Evolutionary conservation across 23 tunicate species (phyloP), one percentile per base, ranked within the genome.

Genomic region (Halocynthia roretzi): DNA sequence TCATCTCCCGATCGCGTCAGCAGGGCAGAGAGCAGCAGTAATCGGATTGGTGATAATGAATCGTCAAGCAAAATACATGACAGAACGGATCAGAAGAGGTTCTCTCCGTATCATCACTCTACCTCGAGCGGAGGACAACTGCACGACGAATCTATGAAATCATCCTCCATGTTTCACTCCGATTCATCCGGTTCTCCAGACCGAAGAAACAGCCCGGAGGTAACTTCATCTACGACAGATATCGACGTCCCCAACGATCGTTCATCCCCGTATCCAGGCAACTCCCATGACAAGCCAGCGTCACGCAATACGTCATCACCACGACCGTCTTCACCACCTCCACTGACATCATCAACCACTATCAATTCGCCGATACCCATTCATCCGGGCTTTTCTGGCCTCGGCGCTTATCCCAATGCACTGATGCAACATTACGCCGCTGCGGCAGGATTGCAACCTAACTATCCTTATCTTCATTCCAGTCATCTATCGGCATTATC

Each of bases 351-450:
- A 51, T 60, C 96, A 31, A 56, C 79, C 17, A 84, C 80, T 5
- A 52, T 89, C n/a, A 83, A 88, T 20, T 89, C 96, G 69, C 96
- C 96, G 7, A 84, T 89, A 18, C 96, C 88, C 0, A 75, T 89
- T 21, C 96, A 89, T 70, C 83, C 96, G 5, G 72, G 76, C 48
- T 74, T 83, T 20, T 7, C 95, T 7, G 88, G 88, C 7, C 62
- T 82, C 14, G 85, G 85, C 7, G 67, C 74, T 61, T 83, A 80
- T 55, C 85, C 88, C 6, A 68, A 75, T 54, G 52, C 96, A 6
- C 80, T 89, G 19, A 75, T 89, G 82, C 85, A 88, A 7, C 85
- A 89, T 70, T 68, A 83, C 22, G 61, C 96, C 5, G 93, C 87
- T 10, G 85, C 76, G 15, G 44, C 44, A 1, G 44, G 44, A 31